These are phyloP conservation scores for Hermaeophaga mercurialis DNA, from an alignment of 2,888 invertebrate species.

Conservation along the genomic window DNA sequence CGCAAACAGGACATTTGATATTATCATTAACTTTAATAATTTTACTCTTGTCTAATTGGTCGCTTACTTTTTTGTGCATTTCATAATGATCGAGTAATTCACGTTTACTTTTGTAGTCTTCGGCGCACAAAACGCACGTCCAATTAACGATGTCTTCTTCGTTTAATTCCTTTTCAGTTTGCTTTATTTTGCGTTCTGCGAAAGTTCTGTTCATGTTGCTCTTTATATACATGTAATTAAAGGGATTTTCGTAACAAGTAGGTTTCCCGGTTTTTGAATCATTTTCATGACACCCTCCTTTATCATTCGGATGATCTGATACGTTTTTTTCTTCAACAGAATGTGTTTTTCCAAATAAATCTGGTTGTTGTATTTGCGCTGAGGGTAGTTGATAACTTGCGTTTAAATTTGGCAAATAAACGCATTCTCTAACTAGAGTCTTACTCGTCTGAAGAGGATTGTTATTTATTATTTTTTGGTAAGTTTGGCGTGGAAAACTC, in stretches of 20 bases:
- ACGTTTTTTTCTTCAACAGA: no score
- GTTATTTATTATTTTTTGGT: no score
- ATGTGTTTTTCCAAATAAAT: no score
- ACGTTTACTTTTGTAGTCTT: background rate
- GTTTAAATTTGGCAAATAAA: no score
- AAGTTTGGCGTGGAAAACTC: no score
- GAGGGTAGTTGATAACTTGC: no score
- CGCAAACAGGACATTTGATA: slow-evolving; percentile 19
- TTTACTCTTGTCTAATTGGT: slow-evolving; percentile 7
- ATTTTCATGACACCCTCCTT: no score
- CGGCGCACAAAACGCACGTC: slow-evolving; percentile 28
- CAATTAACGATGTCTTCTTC: background rate
- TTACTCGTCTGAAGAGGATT: no score
- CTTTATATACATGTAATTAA: background rate
- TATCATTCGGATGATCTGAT: no score
- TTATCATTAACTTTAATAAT: background rate
- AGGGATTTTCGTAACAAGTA: background rate
- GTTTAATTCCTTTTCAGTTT: background rate
- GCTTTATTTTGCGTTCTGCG: background rate
- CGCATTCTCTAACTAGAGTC: no score
- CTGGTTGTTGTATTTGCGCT: no score
- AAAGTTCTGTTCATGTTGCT: background rate
- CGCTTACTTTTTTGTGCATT: slow-evolving; percentile 21
- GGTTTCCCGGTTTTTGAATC: background rate
- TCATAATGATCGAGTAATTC: slow-evolving; percentile 33